Evolutionary conservation across 2,797 vertebrate species (phyloP), one percentile per base, ranked within the genome.

Genomic region (Florisuga fusca): DNA sequence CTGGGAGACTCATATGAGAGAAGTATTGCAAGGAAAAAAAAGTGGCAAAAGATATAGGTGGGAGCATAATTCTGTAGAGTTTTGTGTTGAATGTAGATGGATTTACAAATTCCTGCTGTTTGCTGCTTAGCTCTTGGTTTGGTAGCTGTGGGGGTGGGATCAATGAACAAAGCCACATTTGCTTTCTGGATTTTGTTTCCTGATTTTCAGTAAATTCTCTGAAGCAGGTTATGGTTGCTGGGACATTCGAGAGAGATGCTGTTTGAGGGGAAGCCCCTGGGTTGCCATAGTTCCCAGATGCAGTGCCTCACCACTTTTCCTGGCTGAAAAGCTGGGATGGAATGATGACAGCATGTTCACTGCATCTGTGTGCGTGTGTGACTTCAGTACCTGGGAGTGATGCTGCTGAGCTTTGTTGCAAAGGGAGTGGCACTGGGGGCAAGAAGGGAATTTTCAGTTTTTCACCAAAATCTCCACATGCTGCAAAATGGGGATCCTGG

Each of bases 181-280:
- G 54, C 79, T 86, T 84, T 92, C 66, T 73, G 66, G 81, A 43
- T 85, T 83, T 59, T 72, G 25, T 89, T 93, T 78, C 58, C 62
- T 87, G 43, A 7, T 6, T 78, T 85, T 86, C 33, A 12, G 8
- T 76, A 26, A 26, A 48, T 84, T 84, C 62, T 95, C 29, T 68
- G 69, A 34, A 43, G 61, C 64, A 46, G 62, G 22, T 79, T 41
- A 29, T 54, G 41, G 31, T 69, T 76, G 77, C 62, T 85, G 41
- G 67, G 89, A 25, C 1, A 6, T 73, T 72, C 2, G 6, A 57
- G 79, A 58, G 62, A 69, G 58, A 62, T 87, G 82, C 64, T 87
- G 61, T 80, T 87, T 58, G 73, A 93, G 31, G 43, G 62, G 69
- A 91, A 79, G 64, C 58, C 29, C 18, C 4, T 55, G 7, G 29